Evolutionary conservation across 2,113 vertebrate species (phyloP), one percentile per base, ranked within the genome.

Genomic region (Callipepla californica): DNA sequence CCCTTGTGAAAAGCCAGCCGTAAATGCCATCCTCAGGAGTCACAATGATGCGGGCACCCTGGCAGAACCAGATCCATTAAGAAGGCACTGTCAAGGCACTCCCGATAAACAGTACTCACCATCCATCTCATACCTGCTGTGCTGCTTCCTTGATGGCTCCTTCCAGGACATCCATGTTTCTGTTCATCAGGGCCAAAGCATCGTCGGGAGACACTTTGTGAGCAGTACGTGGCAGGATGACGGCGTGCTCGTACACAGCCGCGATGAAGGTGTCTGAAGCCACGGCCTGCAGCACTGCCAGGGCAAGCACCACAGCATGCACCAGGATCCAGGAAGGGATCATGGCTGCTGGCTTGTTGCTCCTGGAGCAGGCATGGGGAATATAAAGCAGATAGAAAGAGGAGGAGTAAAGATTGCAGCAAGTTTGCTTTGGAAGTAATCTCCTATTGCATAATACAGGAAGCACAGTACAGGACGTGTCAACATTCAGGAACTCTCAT

Each of bases 11-110:
- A n/a, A 0, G 4, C 95, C 97, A 98, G 45, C 97, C 97, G 28
- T 97, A 97, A 83, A 98, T 94, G n/a, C 95, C 97, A 1, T 97
- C 97, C 93, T 98, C 97, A 61, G 97, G 97, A 47, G 97, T 97
- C 91, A 97, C 97, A 95, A 97, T 97, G 69, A 98, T 97, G 44
- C 62, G 96, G 19, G 97, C 95, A 1, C 97, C 97, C 97, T 98
- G 91, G 34, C 57, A 95, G 82, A 92, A 97, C 17, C 78, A 66
- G 36, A 16, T 38, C 55, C 14, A 1, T 87, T 92, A 68, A 45
- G 55, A 74, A 38, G 55, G 22, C 61, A 36, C 32, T 32, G 47
- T 3, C 45, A 34, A 5, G 34, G 63, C 22, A 47, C 3, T 82
- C 20, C 3, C 25, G 36, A 65, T 86, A 23, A 30, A 92, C 11